Percentiles rank a stretch among this genome's conserved stretches.
phyloP scores from a whole-genome alignment of 2,888 invertebrate genomes.

The Nycteola revayana region DNA sequence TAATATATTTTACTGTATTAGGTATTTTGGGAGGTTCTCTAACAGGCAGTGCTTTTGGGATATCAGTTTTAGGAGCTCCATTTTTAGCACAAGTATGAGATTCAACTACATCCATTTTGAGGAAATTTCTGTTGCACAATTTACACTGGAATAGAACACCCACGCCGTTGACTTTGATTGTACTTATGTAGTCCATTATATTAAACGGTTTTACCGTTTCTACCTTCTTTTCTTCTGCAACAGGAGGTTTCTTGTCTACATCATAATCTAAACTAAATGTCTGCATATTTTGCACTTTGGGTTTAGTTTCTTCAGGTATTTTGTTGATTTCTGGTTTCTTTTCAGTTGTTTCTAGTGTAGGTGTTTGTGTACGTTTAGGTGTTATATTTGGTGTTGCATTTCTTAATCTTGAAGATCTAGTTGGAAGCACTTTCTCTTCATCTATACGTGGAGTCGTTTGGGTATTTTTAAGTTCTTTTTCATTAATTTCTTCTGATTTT shows the following conservation, averaged over 20 bases:
- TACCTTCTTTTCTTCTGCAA: constrained; percentile 26
- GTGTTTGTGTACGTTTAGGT: not conserved
- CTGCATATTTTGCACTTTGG: not conserved
- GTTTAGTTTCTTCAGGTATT: not conserved
- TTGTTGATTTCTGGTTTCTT: constrained; percentile 3
- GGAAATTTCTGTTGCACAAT: constrained; percentile 70
- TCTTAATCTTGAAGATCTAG: constrained; percentile 14
- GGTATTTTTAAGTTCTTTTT: constrained; percentile 32
- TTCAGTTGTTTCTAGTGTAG: not conserved
- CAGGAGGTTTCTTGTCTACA: not conserved
- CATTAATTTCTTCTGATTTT: constrained; percentile 12
- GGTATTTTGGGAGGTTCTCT: constrained; percentile 57
- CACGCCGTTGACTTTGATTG: constrained; percentile 71
- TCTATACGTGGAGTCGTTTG: constrained; percentile 29
- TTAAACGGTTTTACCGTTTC: constrained; percentile 47
- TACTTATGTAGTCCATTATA: constrained; percentile 71
- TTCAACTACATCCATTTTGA: constrained; percentile 64
- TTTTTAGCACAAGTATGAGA: constrained; percentile 70
- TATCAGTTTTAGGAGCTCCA: constrained; percentile 53
- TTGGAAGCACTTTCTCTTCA: constrained; percentile 21
- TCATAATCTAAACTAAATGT: constrained; percentile 9
- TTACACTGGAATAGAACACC: constrained; percentile 73
- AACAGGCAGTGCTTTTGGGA: constrained; percentile 38
- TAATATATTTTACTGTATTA: constrained; percentile 65
- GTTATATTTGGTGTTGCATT: not conserved